Evolutionary conservation across 2,888 invertebrate species (phyloP), one percentile per base, ranked within the genome.

Genomic region (Hemithea aestivaria): DNA sequence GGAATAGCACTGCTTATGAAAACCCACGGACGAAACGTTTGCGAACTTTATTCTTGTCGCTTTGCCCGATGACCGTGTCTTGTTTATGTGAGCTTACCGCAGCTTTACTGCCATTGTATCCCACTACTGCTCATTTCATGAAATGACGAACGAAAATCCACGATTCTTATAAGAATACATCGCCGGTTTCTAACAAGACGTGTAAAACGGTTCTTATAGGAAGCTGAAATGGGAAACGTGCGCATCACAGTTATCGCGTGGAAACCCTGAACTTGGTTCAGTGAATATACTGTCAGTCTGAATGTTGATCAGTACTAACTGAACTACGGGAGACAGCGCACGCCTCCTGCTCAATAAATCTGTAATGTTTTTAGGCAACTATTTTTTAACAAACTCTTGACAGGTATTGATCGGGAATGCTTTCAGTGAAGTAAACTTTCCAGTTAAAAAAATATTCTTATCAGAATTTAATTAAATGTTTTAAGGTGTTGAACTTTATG

Each of bases 231-330:
- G 70, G 56, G 68, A 60, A 58, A 42, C 49, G 48, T 35, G 26
- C 27, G 8, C 39, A 32, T 46, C 42, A 37, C 48, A 54, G 34
- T 40, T 31, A 39, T 52, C 60, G 58, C 45, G 24, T 38, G 49
- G 53, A 53, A 42, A 40, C 40, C 41, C 46, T 42, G 50, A 52
- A 39, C 22, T 47, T 43, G 35, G 48, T 53, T 46, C 35, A 38
- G 39, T 16, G 16, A 16, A 16, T 44, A 31, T 35, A 28, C 27
- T 33, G 33, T 33, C 25, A 23, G 47, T 48, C 46, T 53, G 45
- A 48, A 59, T 57, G 56, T 55, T 61, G 58, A 57, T 73, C 82
- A 83, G 82, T 83, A 64, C 66, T 66, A 66, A 62, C 74, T 71
- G 65, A 67, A 72, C 41, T 52, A 58, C 49, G 58, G 47, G 43